phyloP scores from a whole-genome alignment of 2,113 vertebrate species.

The Xenotilapia flavipinnis region DNA sequence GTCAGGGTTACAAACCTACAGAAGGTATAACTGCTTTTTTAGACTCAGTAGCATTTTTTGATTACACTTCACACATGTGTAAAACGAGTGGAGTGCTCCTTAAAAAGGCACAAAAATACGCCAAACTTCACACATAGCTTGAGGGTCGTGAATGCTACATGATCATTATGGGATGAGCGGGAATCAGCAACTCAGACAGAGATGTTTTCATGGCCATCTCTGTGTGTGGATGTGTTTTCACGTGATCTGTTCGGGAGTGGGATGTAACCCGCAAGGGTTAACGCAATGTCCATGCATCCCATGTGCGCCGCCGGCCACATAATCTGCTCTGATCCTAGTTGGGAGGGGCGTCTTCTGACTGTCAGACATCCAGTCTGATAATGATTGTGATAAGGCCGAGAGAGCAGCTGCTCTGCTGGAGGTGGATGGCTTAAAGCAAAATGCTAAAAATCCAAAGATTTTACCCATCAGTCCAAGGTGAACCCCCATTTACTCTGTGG shows the following conservation, averaged over 20 bases:
- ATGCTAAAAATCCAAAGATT: background rate
- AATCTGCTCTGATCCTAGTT: conserved; percentile 37
- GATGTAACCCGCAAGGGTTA: background rate
- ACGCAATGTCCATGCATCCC: conserved; percentile 7
- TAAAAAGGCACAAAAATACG: background rate
- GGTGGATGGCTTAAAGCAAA: background rate
- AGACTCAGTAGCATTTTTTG: background rate
- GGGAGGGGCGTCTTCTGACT: conserved; percentile 7
- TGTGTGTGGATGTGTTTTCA: background rate
- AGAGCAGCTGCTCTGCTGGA: conserved; percentile 20
- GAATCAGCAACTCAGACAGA: background rate
- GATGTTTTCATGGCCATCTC: background rate
- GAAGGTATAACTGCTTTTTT: background rate
- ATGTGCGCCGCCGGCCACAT: background rate
- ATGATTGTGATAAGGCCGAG: background rate
- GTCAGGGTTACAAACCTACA: background rate
- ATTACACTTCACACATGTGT: background rate
- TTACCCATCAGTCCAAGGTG: background rate
- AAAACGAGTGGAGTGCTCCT: background rate
- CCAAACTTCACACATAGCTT: background rate
- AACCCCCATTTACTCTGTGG: background rate
- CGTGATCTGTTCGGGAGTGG: background rate
- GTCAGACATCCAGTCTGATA: conserved; percentile 1
- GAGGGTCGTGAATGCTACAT: background rate
- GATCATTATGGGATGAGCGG: background rate